A percentile compares a stretch with the other conserved stretches of the same genome.
Evolutionary conservation across 2,113 vertebrate species (phyloP).

Genomic region (Pedionomus torquatus): DNA sequence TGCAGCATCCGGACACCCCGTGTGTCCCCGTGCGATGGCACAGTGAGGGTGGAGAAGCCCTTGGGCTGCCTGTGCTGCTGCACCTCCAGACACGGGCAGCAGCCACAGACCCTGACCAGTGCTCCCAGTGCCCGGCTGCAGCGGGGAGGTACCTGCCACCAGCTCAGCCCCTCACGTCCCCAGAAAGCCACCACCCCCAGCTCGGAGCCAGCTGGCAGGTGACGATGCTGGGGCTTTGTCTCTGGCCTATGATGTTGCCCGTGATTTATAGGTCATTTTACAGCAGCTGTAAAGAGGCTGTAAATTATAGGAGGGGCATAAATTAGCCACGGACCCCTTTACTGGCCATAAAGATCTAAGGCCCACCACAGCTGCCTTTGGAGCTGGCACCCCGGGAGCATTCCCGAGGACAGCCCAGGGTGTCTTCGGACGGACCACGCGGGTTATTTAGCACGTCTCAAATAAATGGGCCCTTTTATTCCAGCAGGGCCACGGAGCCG

Average conservation of each 20-base stretch:
- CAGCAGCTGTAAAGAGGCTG: constrained; percentile 72
- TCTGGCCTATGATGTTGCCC: constrained; percentile 25
- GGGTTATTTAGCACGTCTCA: background rate
- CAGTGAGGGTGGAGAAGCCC: background rate
- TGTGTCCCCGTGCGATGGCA: rapidly evolving
- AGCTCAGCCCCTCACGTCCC: background rate
- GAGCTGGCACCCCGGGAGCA: constrained; percentile 39
- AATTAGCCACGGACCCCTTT: constrained; percentile 69
- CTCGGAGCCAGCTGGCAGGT: constrained; percentile 26
- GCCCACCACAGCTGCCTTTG: constrained; percentile 59
- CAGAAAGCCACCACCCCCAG: background rate
- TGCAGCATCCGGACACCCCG: background rate
- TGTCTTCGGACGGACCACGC: background rate
- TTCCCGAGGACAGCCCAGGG: constrained; percentile 36
- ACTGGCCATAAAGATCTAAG: constrained; percentile 70
- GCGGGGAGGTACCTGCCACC: background rate
- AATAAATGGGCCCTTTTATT: constrained; percentile 56
- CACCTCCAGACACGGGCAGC: rapidly evolving
- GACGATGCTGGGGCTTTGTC: constrained; percentile 8
- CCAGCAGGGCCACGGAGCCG: background rate
- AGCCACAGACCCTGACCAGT: background rate
- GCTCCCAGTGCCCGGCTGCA: background rate
- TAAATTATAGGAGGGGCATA: constrained; percentile 72
- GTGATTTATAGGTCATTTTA: constrained; percentile 68
- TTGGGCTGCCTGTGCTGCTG: background rate